Evolutionary conservation across 2,113 vertebrate species (phyloP), one percentile per base, ranked within the genome.

Genomic region (Pontoporia blainvillei): DNA sequence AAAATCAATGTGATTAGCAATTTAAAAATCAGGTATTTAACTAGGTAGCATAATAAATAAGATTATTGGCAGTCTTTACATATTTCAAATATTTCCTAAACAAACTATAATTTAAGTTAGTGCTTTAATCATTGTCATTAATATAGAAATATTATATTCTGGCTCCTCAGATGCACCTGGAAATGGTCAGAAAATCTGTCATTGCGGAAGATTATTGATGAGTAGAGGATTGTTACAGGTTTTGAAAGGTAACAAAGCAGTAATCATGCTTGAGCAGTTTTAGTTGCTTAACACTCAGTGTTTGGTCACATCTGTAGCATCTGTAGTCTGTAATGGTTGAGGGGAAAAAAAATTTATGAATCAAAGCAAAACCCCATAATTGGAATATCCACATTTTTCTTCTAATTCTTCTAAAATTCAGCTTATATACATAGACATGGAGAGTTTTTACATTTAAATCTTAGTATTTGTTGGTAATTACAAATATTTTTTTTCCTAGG

Each of bases 31-130:
- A 94, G 49, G 15, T 67, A 91, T 64, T 87, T 88, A 93, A 71
- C 62, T 27, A 36, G 92, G 73, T 61, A 78, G 17, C 44, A 25
- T 72, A 83, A 72, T 59, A 67, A 49, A n/a, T 73, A 82, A 61
- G 4, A 71, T 52, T 72, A 95, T 69, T 79, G 91, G 14, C 13
- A 61, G 23, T 78, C 5, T 14, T 88, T 69, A 75, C 9, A 36
- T 88, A 81, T n/a, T 91, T 94, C 6, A 96, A 52, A 84, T 87
- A 49, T 46, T 92, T 21, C 7, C 54, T 95, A 85, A 92, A 82
- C 61, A 59, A 82, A 44, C 23, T 62, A 13, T 39, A 14, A 72
- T 72, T 73, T 94, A 93, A 89, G 34, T 13, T 54, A 64, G 31
- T 57, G 41, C 14, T 96, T 88, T 84, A 66, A 81, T 73, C 3